Evolutionary conservation across 2,113 vertebrate genomes (phyloP).

Genomic region (Numenius arquata): DNA sequence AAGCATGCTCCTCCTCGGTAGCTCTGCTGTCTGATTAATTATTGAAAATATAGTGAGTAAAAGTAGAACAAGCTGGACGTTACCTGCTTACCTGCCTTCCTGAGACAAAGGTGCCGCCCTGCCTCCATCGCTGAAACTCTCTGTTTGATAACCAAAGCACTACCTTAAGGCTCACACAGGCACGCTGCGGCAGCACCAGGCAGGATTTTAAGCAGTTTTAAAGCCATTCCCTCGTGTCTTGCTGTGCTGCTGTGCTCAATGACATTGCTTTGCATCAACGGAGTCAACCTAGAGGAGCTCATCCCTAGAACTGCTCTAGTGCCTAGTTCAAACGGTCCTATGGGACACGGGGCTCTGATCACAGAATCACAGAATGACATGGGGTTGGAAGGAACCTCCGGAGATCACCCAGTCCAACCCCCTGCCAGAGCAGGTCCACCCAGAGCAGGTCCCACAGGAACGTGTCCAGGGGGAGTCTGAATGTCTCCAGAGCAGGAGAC

Average conservation of each 20-base stretch:
- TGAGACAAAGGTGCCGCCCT: neutral
- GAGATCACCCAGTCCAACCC: too few relatives aligned
- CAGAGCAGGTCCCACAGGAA: too few relatives aligned
- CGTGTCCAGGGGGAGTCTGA: too few relatives aligned
- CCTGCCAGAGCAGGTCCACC: too few relatives aligned
- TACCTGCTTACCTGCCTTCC: neutral
- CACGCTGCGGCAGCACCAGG: neutral
- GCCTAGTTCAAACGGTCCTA: neutral
- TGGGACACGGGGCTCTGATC: neutral
- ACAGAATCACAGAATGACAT: too few relatives aligned
- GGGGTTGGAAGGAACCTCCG: too few relatives aligned
- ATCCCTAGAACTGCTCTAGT: neutral
- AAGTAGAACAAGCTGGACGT: neutral
- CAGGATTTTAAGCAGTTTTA: neutral
- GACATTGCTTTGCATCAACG: neutral
- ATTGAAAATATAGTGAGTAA: neutral
- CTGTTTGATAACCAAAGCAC: neutral
- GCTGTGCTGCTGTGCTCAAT: neutral
- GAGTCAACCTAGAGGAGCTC: neutral
- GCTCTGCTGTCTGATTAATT: neutral
- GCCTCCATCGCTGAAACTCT: neutral
- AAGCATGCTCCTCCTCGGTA: neutral
- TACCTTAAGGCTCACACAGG: neutral
- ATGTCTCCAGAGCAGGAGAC: too few relatives aligned
- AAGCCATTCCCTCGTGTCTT: accelerated